Conservation (phyloP, 2,113 vertebrate species). For the Probosciger aterrimus region DNA sequence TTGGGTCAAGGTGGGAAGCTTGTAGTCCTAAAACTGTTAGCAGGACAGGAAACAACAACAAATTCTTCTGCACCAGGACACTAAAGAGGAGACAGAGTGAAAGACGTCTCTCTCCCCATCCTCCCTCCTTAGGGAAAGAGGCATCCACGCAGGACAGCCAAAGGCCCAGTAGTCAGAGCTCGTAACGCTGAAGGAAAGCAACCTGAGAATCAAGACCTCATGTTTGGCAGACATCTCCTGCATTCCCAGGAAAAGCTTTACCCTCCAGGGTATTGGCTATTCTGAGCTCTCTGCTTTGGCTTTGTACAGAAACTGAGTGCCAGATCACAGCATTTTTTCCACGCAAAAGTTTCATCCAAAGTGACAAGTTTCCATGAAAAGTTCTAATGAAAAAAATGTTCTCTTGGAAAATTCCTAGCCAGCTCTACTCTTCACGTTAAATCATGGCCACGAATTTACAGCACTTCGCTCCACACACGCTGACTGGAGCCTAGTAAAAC, state of each 20-base stretch:
- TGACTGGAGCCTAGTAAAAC: constrained; percentile 35
- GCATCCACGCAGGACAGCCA: not conserved
- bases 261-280: constrained; percentile 15
- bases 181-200: not conserved
- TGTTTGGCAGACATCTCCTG: constrained; percentile 45
- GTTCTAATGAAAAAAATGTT: constrained; percentile 28
- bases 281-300: constrained; percentile 23
- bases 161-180: constrained; percentile 52
- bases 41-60: not conserved
- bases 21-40: not conserved
- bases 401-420: constrained; percentile 51
- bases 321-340: constrained; percentile 48
- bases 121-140: not conserved
- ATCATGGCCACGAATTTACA: constrained; percentile 17
- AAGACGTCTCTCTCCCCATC: not conserved
- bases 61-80: not conserved
- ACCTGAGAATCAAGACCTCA: constrained; percentile 62
- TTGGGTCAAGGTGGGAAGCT: not conserved
- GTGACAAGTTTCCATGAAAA: constrained; percentile 34
- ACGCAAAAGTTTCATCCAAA: constrained; percentile 22
- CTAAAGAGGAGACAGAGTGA: not conserved
- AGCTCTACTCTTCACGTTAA: constrained; percentile 24
- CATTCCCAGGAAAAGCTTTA: constrained; percentile 57
- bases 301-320: not conserved
- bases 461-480: not conserved